phyloP scores from a whole-genome alignment of 2,797 vertebrate species.

The Chiropotes sagulatus region DNA sequence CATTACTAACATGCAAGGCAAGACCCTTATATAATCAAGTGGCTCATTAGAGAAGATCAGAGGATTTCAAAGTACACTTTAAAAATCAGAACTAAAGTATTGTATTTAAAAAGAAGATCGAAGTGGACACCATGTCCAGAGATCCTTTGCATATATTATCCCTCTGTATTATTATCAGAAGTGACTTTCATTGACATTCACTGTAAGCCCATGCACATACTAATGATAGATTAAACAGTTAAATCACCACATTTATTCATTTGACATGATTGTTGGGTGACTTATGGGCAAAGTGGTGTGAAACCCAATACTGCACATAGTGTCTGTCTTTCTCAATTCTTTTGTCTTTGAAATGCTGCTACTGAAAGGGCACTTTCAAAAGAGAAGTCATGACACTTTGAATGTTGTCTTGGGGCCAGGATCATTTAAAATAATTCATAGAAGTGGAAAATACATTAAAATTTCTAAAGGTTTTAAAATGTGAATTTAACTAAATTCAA shows the following conservation, averaged over 20 bases:
- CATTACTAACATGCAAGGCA: conserved; percentile 17
- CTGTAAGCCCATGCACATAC: background rate
- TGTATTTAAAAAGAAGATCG: conserved; percentile 50
- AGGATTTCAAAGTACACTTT: conserved; percentile 25
- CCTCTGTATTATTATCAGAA: background rate
- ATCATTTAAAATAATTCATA: conserved; percentile 8
- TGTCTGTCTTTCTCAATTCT: background rate
- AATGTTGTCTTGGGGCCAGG: background rate
- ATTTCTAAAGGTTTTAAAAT: conserved; percentile 2
- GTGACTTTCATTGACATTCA: background rate
- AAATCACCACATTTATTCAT: background rate
- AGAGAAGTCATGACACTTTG: background rate
- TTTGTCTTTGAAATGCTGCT: conserved; percentile 40
- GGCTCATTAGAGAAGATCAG: conserved; percentile 56
- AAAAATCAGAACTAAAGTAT: conserved; percentile 42
- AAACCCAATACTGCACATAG: background rate
- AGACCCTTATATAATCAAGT: conserved; percentile 33
- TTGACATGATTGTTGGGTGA: background rate
- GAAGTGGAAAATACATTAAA: background rate
- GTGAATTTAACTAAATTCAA: background rate
- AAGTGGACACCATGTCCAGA: conserved; percentile 11
- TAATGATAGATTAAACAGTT: conserved; percentile 18
- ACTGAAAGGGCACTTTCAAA: background rate
- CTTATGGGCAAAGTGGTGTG: background rate
- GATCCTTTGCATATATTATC: conserved; percentile 4